These are phyloP conservation scores for Scaptomyza tumidula DNA, from an alignment of 2,888 invertebrate species.

Conservation along the genomic window DNA sequence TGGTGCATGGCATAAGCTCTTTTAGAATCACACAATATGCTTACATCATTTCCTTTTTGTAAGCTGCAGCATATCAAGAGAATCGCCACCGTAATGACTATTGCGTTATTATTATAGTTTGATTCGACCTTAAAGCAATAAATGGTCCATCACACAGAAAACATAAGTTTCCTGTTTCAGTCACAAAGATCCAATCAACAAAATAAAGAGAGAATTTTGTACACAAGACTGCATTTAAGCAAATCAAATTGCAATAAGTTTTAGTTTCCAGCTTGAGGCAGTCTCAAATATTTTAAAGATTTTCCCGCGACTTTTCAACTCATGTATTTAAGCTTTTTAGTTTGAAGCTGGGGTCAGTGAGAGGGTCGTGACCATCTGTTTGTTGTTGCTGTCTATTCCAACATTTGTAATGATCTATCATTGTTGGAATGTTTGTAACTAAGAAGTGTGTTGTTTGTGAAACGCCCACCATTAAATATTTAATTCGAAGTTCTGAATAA, in stretches of 20 bases:
- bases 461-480: slow-evolving; percentile 28
- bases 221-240: background rate
- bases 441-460: slow-evolving; percentile 22
- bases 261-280: background rate
- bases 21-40: slow-evolving; percentile 1
- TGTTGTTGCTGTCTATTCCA: slow-evolving; percentile 19
- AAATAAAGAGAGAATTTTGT: slow-evolving; percentile 7
- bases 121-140: slow-evolving; percentile 7
- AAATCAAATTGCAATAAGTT: slow-evolving; percentile 40
- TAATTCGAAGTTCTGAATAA: slow-evolving; percentile 39
- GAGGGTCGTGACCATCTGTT: slow-evolving; percentile 43
- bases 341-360: slow-evolving; percentile 24
- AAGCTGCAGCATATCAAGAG: slow-evolving; percentile 17
- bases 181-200: slow-evolving; percentile 4
- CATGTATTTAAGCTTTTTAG: slow-evolving; percentile 9
- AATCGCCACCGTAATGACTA: slow-evolving; percentile 24
- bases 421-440: slow-evolving; percentile 53
- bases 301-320: slow-evolving; percentile 73
- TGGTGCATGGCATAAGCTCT: background rate
- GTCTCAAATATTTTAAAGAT: slow-evolving; percentile 43
- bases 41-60: slow-evolving; percentile 26
- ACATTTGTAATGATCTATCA: slow-evolving; percentile 71
- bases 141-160: slow-evolving; percentile 32
- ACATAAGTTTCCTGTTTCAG: slow-evolving; percentile 45
- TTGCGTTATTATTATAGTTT: slow-evolving; percentile 11